Percentiles rank a stretch among this genome's conserved stretches.
Evolutionary conservation across 2,888 invertebrate species (phyloP).

Genomic region (Ophion ellenae): DNA sequence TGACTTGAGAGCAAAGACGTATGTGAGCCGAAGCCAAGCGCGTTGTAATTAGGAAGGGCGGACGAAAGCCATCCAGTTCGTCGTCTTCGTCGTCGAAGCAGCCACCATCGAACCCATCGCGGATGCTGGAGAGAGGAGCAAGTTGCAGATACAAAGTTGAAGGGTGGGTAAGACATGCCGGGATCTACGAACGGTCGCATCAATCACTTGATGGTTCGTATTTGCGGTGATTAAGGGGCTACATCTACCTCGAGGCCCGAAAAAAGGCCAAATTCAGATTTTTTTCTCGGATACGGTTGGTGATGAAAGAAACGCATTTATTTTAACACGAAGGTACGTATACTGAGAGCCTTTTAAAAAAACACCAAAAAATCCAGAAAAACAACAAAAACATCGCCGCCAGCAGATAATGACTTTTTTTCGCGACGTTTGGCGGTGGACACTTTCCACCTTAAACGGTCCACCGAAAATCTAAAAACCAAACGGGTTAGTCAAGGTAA

Average conservation of each 20-base stretch:
- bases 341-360: no score
- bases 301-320: conserved; percentile 57
- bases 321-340: no score
- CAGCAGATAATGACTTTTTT: no score
- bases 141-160: conserved; percentile 41
- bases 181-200: conserved; percentile 69
- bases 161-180: conserved; percentile 37
- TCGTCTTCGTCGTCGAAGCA: conserved; percentile 41
- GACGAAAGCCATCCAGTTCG: conserved; percentile 66
- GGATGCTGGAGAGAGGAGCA: conserved; percentile 7
- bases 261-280: no score
- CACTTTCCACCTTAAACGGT: no score
- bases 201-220: conserved; percentile 74
- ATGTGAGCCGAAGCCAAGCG: conserved; percentile 53
- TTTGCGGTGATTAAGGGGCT: conserved; percentile 73
- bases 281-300: no score
- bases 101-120: not conserved
- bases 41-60: conserved; percentile 77
- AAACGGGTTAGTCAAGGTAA: no score
- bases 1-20: conserved; percentile 17
- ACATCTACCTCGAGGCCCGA: conserved; percentile 54
- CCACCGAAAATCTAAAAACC: no score
- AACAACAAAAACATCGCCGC: no score
- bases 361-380: no score
- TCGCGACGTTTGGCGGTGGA: no score